Evolutionary conservation across 2,888 invertebrate genomes (phyloP), one percentile per base, ranked within the genome.

Genomic region (Drosophila setosimentum): DNA sequence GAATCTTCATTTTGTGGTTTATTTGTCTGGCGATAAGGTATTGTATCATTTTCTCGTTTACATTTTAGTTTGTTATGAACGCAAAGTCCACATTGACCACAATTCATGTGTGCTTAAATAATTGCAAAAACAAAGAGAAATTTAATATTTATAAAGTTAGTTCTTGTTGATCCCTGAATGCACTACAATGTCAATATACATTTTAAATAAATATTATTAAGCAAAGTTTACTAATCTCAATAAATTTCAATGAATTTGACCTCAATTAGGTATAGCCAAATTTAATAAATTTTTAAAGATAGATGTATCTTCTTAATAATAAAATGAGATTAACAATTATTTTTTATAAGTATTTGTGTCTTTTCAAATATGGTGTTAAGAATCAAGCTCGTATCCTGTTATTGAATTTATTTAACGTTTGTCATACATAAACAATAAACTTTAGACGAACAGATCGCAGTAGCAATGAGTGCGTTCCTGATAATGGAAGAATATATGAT

Each of bases 11-110:
- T 62, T 62, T 37, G 65, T 21, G 48, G 59, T 66, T 68, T 69
- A 59, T 64, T 65, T 58, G 49, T 21, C 18, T 30, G 32, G 30
- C 58, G 76, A 79, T 80, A 63, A 63, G 69, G 35, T 30, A 54
- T 50, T 60, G 55, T 58, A 59, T 32, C 40, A 45, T 62, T 57
- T 58, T 30, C n/a, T 55, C 24, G 33, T 57, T 54, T 60, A 8
- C 37, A 37, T 54, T 57, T 32, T 8, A 21, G 16, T 58, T 51
- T 48, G 21, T n/a, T 55, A 1, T 50, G 51, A 48, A 71, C 27
- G 33, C 78, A 78, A 78, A 71, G 67, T 75, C 75, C 62, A 48
- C 55, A 42, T 37, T 33, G 11, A 55, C 55, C 30, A 59, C 51
- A 37, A 55, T 49, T 21, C 59, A 50, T 60, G 29, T n/a, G n/a